Percentiles rank a stretch among this genome's conserved stretches.
Conservation (phyloP, 2,113 vertebrate species). For the Isichthys henryi region DNA sequence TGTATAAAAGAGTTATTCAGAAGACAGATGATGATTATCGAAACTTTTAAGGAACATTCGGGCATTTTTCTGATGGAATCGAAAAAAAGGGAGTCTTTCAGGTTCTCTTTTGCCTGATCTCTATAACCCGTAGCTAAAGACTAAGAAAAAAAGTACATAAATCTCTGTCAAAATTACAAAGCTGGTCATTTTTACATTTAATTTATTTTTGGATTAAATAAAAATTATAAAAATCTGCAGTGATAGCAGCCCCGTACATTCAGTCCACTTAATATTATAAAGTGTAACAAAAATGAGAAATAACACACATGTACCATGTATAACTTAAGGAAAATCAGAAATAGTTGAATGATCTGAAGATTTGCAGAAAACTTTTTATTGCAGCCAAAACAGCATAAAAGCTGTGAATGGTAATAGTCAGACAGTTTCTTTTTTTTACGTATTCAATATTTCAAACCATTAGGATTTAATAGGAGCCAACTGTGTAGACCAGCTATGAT, state of each 20-base stretch:
- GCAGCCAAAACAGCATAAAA: neutral
- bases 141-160: neutral
- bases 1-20: neutral
- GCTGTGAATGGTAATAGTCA: neutral
- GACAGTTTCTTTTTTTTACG: neutral
- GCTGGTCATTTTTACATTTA: neutral
- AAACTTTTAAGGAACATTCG: neutral
- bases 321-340: neutral
- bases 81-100: neutral
- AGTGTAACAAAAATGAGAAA: neutral
- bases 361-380: neutral
- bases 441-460: neutral
- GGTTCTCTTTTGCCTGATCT: neutral
- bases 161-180: neutral
- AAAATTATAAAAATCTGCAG: neutral
- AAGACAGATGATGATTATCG: neutral
- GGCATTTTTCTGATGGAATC: neutral
- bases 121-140: neutral
- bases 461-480: neutral
- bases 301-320: neutral
- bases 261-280: neutral
- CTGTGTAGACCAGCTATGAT: neutral
- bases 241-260: neutral
- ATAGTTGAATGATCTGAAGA: neutral
- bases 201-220: neutral